Evolutionary conservation across 1,140 invertebrate genomes (phyloP).

Genomic region (Dendroctonus ponderosae): DNA sequence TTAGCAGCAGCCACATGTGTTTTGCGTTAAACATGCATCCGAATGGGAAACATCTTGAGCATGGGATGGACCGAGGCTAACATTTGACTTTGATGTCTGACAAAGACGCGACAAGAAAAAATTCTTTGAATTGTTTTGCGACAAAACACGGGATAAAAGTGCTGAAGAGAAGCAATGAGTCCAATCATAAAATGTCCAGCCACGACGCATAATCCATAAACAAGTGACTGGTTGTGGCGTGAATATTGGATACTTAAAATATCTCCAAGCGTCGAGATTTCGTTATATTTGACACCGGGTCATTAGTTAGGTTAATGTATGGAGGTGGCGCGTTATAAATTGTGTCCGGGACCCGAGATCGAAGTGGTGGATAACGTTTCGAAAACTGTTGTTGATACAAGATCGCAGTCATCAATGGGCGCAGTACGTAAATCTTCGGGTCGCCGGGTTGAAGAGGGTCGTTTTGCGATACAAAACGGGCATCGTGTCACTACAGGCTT

Average conservation of each 20-base stretch:
- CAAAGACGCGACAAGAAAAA: too few species aligned
- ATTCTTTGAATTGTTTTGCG: too few species aligned
- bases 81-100: too few species aligned
- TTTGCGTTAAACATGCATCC: too few species aligned
- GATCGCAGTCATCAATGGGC: conserved; percentile 43
- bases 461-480: conserved; percentile 22
- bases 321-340: conserved; percentile 43
- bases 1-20: too few species aligned
- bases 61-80: too few species aligned
- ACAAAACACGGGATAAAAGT: background rate
- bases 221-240: conserved; percentile 12
- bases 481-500: background rate
- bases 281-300: conserved; percentile 40
- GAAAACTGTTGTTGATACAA: conserved; percentile 45
- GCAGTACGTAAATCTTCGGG: conserved; percentile 26
- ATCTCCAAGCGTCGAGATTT: conserved; percentile 32
- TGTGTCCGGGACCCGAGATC: conserved; percentile 37
- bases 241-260: conserved; percentile 41
- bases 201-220: conserved; percentile 9
- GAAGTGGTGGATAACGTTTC: conserved; percentile 42
- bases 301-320: conserved; percentile 45
- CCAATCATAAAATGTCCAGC: conserved; percentile 26
- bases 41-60: too few species aligned
- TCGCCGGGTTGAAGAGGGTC: conserved; percentile 5
- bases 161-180: background rate